Conservation (phyloP, 2,797 vertebrate genomes). For the Anguilla obscura region DNA sequence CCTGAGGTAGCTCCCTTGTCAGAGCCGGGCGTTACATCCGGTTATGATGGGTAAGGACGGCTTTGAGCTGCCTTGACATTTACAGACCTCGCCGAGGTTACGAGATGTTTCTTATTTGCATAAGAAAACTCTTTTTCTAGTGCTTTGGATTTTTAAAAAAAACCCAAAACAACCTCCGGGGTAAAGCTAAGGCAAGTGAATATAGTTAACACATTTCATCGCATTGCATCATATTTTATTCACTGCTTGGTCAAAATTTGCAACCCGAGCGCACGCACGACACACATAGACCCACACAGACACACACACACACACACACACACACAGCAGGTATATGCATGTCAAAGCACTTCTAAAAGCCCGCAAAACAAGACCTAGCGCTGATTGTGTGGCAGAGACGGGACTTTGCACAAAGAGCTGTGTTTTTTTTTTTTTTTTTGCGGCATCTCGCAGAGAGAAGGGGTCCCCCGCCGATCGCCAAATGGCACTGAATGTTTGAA, state of each 20-base stretch:
- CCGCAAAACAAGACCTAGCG: background rate
- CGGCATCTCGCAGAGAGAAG: background rate
- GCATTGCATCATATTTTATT: slow-evolving; percentile 19
- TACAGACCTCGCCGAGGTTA: slow-evolving; percentile 55
- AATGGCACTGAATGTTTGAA: slow-evolving; percentile 26
- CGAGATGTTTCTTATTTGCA: slow-evolving; percentile 51
- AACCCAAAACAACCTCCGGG: background rate
- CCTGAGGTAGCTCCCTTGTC: background rate
- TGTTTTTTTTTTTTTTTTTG: background rate
- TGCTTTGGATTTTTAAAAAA: slow-evolving; percentile 57
- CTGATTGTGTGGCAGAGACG: background rate
- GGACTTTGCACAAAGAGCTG: background rate
- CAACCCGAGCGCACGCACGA: background rate
- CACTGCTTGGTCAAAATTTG: background rate
- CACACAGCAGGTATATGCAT: background rate
- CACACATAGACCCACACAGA: background rate
- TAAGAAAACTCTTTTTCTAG: slow-evolving; percentile 66
- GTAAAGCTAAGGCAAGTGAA: slow-evolving; percentile 14
- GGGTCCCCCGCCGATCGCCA: slow-evolving; percentile 26
- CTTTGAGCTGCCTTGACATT: slow-evolving; percentile 55
- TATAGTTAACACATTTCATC: slow-evolving; percentile 7
- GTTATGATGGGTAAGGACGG: slow-evolving; percentile 16
- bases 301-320: background rate
- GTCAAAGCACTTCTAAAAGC: background rate
- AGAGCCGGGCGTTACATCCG: background rate